phyloP scores from a whole-genome alignment of 2,797 vertebrate genomes.

The Tolypeutes matacus region DNA sequence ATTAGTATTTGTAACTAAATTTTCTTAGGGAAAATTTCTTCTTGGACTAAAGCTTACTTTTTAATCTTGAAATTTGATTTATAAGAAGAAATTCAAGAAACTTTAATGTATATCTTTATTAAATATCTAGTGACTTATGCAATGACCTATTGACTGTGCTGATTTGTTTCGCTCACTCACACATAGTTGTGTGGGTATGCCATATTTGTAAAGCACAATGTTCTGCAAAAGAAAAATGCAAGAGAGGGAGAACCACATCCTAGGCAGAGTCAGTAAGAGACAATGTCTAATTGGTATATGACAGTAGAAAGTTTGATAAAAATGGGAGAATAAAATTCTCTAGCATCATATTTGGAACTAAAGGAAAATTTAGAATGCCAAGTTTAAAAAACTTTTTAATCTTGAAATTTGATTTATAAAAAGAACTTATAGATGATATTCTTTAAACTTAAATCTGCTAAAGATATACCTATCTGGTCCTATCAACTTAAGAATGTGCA shows the following conservation, averaged over 20 bases:
- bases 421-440: not conserved
- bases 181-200: not conserved
- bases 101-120: not conserved
- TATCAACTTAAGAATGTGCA: not conserved
- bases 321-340: conserved; percentile 1
- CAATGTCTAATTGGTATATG: not conserved
- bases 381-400: no score
- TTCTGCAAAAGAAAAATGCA: not conserved
- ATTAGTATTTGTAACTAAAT: not conserved
- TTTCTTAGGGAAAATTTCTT: conserved; percentile 48
- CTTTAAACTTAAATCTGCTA: conserved; percentile 29
- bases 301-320: not conserved
- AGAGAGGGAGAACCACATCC: not conserved
- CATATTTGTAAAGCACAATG: not conserved
- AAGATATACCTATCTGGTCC: not conserved
- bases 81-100: conserved; percentile 34
- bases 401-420: no score
- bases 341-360: not conserved
- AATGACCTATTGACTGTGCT: not conserved
- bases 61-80: conserved; percentile 53
- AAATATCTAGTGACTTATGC: conserved; percentile 36
- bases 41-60: conserved; percentile 55
- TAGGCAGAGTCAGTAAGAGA: conserved; percentile 4
- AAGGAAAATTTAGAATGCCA: conserved; percentile 51
- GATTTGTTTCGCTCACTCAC: not conserved